Base-by-base conservation (phyloP, 1,140 invertebrate genomes). In the Caenorhabditis inopinata region DNA sequence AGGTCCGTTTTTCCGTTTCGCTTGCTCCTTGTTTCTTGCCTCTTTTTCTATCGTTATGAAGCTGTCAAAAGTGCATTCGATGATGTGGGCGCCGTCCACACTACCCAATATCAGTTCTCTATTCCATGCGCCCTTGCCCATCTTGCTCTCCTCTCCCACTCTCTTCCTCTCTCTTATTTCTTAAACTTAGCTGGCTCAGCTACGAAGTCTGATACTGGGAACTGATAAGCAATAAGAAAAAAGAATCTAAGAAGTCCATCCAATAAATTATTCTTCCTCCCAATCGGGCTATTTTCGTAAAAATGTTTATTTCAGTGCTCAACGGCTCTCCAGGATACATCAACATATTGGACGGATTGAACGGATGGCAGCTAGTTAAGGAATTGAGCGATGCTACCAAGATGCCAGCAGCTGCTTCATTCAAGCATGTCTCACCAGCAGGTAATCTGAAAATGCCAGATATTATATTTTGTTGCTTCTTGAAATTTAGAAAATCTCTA, bases 271-370 rank as follows among this genome's bases (percentile, higher is more conserved):
- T n/a, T n/a, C n/a, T n/a, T n/a, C n/a, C n/a, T n/a, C n/a, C n/a
- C n/a, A n/a, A n/a, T n/a, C n/a, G n/a, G n/a, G n/a, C n/a, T n/a
- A n/a, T n/a, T n/a, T n/a, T n/a, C n/a, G n/a, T n/a, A 42, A 42
- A 42, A 7, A 42, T 42, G 38, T 14, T 14, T 5, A 14, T 85
- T 87, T 76, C 68, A 84, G 95, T 97, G 9, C 84, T 98, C 1
- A 98, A 98, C 90, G 96, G 96, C 29, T 93, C 95, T 0, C 97
- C 96, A 0, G 95, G 96, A 21, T 99, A 95, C 86, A 97, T 99
- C 80, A 99, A 99, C 89, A 91, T 99, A 0, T 96, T 95, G 87
- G 97, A 99, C 90, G 96, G 95, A 0, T 90, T 99, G 0, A 99
- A 99, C 89, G 96, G 93, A 2, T 98, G 96, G 93, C 96, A 99